Base-by-base conservation (phyloP, 1,140 invertebrate species). In the Babylonia areolata region DNA sequence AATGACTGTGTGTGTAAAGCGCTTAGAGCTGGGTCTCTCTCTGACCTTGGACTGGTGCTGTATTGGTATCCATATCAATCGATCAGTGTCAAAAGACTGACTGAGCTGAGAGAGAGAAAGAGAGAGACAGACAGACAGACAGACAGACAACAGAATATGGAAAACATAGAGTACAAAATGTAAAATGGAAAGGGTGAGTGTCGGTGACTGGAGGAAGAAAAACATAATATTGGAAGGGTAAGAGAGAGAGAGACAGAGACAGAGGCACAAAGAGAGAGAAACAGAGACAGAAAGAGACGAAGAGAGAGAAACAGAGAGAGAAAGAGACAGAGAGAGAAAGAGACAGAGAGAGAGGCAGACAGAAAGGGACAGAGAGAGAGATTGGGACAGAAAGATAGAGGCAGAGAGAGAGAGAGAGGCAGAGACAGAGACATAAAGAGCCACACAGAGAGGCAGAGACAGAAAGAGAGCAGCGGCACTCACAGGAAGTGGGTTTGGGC, bases 401-500 rank as follows among this genome's bases (percentile, higher is more conserved):
- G 31, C 42, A 85, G 39, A 85, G 69, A 77, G 35, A n/a, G 40
- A 51, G 69, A 54, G 84, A 54, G 73, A 78, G 33, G 20, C 42
- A 79, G 51, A 79, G 28, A 79, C 28, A 54, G 23, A 54, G 12
- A 58, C 17, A 69, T 3, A 58, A 54, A 58, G 1, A 82, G 51
- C 5, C 81, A 82, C 17, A 35, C 35, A 39, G 11, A n/a, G n/a
- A n/a, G n/a, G n/a, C n/a, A n/a, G n/a, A n/a, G n/a, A 54, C 46
- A 81, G 23, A 35, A 15, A 81, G 33, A 81, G 23, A 54, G 46
- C 15, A 1, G 2, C 40, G 23, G 31, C 81, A 91, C 92, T 91
- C 88, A 93, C 92, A 93, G n/a, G 64, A 87, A 20, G 92, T 93
- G 37, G 92, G 92, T 58, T 90, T 90, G 31, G 92, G 92, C 86